A percentile compares a stretch with the other conserved stretches of the same genome.
These are phyloP conservation scores for Ditula angustiorana DNA, from an alignment of 2,888 invertebrate species.

Conservation along the genomic window DNA sequence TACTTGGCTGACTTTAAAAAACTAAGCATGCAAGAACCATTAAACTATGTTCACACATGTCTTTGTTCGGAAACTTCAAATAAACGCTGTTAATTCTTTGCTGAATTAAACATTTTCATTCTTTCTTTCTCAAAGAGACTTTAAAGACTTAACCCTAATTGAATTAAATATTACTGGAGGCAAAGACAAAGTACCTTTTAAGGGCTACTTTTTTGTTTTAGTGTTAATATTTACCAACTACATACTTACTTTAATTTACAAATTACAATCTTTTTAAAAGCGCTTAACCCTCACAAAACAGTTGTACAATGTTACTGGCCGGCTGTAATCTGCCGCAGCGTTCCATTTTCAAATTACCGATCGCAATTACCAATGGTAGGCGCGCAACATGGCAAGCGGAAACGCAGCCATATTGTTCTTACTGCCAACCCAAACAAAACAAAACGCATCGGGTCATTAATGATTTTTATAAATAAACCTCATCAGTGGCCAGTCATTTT, in stretches of 20 bases:
- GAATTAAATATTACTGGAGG: no score
- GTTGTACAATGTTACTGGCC: slow-evolving; percentile 7
- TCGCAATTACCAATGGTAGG: slow-evolving; percentile 36
- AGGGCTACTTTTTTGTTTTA: no score
- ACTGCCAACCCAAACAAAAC: slow-evolving; percentile 35
- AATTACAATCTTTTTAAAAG: neutral
- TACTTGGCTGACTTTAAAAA: no score
- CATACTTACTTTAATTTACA: neutral
- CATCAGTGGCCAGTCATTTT: slow-evolving; percentile 17
- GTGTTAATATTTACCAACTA: neutral
- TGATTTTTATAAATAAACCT: slow-evolving; percentile 23
- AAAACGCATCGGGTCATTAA: slow-evolving; percentile 31
- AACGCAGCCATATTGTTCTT: slow-evolving; percentile 42
- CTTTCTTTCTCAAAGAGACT: no score
- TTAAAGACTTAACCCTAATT: no score
- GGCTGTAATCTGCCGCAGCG: slow-evolving; percentile 9
- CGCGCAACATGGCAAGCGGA: slow-evolving; percentile 42
- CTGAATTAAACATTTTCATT: no score
- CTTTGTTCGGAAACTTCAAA: no score
- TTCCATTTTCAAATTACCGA: slow-evolving; percentile 40
- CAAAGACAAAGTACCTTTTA: no score
- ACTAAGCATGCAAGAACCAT: no score
- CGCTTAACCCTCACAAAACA: slow-evolving; percentile 7
- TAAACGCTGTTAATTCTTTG: no score
- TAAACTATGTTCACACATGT: no score